phyloP scores from a whole-genome alignment of 2,888 invertebrate genomes.

The Noctua pronuba region DNA sequence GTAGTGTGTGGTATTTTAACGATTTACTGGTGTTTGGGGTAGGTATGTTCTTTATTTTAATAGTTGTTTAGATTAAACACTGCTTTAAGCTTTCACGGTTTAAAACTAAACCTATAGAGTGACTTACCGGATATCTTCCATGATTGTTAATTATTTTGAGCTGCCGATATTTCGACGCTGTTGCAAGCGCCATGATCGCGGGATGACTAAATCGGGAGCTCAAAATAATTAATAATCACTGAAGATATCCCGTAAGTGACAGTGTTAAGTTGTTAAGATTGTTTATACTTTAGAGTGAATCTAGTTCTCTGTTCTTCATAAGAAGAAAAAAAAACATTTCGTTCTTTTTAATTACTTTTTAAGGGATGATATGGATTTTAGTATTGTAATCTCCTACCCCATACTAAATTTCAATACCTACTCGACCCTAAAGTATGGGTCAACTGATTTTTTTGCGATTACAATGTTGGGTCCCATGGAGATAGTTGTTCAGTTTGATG shows the following conservation, averaged over 20 bases:
- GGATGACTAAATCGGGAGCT: too few relatives aligned
- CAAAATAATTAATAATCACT: too few relatives aligned
- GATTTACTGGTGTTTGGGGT: conserved; percentile 6
- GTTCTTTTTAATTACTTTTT: background rate
- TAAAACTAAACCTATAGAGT: too few relatives aligned
- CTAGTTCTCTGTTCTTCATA: background rate
- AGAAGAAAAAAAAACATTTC: too few relatives aligned
- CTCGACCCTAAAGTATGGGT: background rate
- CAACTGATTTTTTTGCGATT: background rate
- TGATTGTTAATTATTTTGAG: too few relatives aligned
- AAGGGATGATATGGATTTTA: background rate
- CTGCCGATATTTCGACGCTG: too few relatives aligned
- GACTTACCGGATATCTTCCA: too few relatives aligned
- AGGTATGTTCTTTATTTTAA: background rate
- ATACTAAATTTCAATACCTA: background rate
- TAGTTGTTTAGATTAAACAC: background rate
- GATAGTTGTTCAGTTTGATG: background rate
- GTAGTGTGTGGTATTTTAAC: conserved; percentile 20
- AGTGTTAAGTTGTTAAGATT: too few relatives aligned
- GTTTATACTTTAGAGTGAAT: background rate
- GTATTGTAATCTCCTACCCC: background rate
- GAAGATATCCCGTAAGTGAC: too few relatives aligned
- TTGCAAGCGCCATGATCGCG: too few relatives aligned
- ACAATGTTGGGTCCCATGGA: background rate
- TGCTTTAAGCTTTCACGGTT: too few relatives aligned